Percentiles rank a stretch among this genome's conserved stretches.
phyloP scores from a whole-genome alignment of 2,888 invertebrate species.

The Gerris lacustris region DNA sequence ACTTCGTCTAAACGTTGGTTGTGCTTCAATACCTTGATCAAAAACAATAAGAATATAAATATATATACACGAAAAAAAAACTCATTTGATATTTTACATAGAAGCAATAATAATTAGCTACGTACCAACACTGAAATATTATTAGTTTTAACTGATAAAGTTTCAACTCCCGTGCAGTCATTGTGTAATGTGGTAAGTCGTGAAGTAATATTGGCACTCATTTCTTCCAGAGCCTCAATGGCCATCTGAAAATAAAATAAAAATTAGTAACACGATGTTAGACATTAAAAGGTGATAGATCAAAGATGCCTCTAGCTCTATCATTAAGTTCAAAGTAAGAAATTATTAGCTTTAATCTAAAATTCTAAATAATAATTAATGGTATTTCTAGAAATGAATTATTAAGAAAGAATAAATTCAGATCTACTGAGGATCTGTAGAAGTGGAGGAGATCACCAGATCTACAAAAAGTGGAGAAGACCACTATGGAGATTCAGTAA shows the following conservation, averaged over 20 bases:
- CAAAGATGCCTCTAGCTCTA: too few species aligned
- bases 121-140: background rate
- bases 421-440: too few species aligned
- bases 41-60: too few species aligned
- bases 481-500: too few species aligned
- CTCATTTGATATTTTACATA: background rate
- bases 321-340: too few species aligned
- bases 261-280: background rate
- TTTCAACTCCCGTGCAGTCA: slow-evolving; percentile 10
- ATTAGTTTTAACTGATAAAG: background rate
- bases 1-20: background rate
- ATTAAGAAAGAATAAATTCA: too few species aligned
- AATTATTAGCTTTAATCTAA: too few species aligned
- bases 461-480: too few species aligned
- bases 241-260: slow-evolving; percentile 34
- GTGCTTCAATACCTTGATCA: background rate
- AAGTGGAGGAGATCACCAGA: too few species aligned
- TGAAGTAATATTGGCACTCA: slow-evolving; percentile 37
- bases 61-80: background rate
- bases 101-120: background rate
- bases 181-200: slow-evolving; percentile 38
- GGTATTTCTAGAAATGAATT: too few species aligned
- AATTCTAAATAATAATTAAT: too few species aligned
- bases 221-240: slow-evolving; percentile 37
- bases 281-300: too few species aligned